Evolutionary conservation across 1,140 invertebrate genomes (phyloP), one percentile per base, ranked within the genome.

Genomic region (Drosophila paulistorum): DNA sequence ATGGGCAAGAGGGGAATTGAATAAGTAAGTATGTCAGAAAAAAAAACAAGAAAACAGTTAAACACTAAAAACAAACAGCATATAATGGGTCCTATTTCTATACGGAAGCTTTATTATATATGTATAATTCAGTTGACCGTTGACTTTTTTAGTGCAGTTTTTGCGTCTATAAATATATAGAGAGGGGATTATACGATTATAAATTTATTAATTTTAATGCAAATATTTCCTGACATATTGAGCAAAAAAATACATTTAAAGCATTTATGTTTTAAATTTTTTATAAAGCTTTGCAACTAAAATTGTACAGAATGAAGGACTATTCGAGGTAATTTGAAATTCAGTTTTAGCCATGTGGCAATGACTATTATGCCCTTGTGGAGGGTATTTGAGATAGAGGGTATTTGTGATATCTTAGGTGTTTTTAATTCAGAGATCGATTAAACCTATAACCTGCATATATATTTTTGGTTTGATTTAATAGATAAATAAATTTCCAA

Each of bases 141-240:
- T 17, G 13, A 10, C 23, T 35, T 1, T 51, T 51, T 33, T 1
- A 3, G 20, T 58, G 5, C 3, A 35, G 14, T 48, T 48, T 48
- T 48, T 20, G 13, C 13, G 26, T n/a, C 26, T 26, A 7, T 11
- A 55, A 55, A 26, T 23, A 23, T 10, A 33, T 2, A 20, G 17
- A 59, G 35, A 20, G 11, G 35, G 11, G 57, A 59, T 59, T 59
- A 59, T 59, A 17, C 13, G 57, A 59, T 37, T 59, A 59, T 20
- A n/a, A 59, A 59, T 59, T 59, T 59, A 59, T 37, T 59, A 59
- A 59, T 59, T 37, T 11, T 37, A 59, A 59, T 59, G 57, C 37
- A 11, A 59, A 37, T 37, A 35, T 59, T 59, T 1, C 1, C 55
- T 37, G 55, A 2, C 33, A 37, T 35, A 17, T 17, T 17, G 3